Conservation (phyloP, 2,797 vertebrate species). For the Chiropotes sagulatus region DNA sequence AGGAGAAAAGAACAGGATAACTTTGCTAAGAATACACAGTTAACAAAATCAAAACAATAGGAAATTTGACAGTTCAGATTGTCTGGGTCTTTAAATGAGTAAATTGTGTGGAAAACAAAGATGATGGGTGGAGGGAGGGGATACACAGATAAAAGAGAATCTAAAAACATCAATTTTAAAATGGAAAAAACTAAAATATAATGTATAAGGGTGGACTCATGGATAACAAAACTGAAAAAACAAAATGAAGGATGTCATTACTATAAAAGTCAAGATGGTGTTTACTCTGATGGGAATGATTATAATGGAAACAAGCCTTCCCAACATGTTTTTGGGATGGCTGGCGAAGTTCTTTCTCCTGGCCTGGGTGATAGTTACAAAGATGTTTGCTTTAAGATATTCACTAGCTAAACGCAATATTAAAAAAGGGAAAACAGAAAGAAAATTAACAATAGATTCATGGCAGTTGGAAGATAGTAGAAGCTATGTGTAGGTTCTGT, state of each 20-base stretch:
- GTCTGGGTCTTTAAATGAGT: background rate
- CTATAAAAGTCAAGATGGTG: background rate
- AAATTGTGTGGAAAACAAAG: slow-evolving; percentile 4
- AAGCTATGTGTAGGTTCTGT: background rate
- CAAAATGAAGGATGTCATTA: background rate
- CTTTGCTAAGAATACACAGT: background rate
- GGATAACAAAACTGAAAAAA: background rate
- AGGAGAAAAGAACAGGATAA: background rate
- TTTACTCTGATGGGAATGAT: background rate
- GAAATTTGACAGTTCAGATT: background rate
- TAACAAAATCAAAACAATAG: background rate
- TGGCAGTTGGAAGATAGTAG: background rate
- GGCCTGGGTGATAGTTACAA: background rate
- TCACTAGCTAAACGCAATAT: background rate
- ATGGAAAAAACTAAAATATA: background rate
- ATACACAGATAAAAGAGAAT: background rate
- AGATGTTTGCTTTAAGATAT: background rate
- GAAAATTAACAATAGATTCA: background rate
- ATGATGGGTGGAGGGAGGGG: rapidly evolving
- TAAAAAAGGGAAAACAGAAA: background rate
- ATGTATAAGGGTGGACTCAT: background rate
- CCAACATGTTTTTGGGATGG: background rate
- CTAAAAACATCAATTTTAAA: background rate
- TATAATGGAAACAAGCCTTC: background rate
- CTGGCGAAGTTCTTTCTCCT: background rate